Evolutionary conservation across 2,888 invertebrate species (phyloP).

Genomic region (Dicranocentrus wangi): DNA sequence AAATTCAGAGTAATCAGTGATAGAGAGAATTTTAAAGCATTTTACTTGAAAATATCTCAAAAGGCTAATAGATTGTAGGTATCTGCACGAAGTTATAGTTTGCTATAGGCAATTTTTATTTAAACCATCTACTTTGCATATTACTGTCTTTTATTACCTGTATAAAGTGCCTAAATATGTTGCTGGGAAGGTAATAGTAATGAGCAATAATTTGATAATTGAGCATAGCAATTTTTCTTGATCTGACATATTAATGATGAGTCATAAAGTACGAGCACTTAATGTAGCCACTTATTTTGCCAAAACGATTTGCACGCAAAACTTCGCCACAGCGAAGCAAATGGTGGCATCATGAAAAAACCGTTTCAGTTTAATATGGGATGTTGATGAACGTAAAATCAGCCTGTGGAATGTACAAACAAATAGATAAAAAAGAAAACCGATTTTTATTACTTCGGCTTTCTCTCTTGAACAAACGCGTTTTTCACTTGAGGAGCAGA

Average conservation of each 20-base stretch:
- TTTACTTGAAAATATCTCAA: no score
- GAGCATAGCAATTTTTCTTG: constrained; percentile 18
- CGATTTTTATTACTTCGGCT: constrained; percentile 5
- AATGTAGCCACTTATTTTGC: constrained; percentile 30
- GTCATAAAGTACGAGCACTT: constrained; percentile 27
- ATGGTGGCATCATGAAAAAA: constrained; percentile 1
- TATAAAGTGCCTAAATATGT: no score
- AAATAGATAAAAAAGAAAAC: constrained; percentile 5
- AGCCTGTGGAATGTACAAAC: background rate
- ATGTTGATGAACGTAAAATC: no score
- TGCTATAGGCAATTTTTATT: no score
- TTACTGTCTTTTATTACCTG: no score
- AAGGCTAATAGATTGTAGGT: no score
- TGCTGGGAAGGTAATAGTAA: constrained; percentile 19
- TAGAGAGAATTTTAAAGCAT: no score
- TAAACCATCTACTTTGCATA: no score
- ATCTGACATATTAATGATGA: constrained; percentile 40
- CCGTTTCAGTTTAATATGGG: background rate
- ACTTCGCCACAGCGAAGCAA: background rate
- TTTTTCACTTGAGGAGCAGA: background rate
- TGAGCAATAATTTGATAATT: constrained; percentile 40
- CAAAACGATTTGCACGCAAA: constrained; percentile 20
- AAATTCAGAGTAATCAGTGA: no score
- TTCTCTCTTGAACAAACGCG: background rate
- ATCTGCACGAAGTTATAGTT: no score